Conservation (phyloP, 2,113 vertebrate genomes). For the Regulus satrapa region DNA sequence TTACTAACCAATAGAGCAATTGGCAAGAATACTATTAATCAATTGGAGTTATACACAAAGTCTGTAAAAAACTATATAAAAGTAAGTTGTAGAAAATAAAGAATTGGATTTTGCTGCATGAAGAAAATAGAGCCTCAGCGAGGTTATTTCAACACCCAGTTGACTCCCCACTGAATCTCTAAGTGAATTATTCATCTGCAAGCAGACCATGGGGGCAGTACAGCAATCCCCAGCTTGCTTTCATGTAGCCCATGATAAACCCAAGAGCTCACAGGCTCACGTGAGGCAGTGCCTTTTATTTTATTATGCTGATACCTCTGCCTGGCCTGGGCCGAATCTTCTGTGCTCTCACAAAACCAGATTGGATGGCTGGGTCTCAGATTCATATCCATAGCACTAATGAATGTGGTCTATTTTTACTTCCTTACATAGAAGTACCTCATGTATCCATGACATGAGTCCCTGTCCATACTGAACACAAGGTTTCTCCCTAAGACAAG, state of each 20-base stretch:
- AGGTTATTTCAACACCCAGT: too few species aligned
- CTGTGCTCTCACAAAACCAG: neutral
- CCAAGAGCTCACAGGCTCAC: neutral
- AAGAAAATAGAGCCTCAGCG: too few species aligned
- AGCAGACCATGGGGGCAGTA: neutral
- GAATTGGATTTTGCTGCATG: too few species aligned
- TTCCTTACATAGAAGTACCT: neutral
- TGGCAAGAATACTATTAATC: too few species aligned
- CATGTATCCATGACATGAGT: neutral
- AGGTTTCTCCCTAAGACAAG: neutral
- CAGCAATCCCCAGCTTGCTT: neutral
- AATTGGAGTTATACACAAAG: too few species aligned
- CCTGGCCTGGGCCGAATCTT: neutral
- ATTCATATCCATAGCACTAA: neutral
- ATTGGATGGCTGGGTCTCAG: neutral
- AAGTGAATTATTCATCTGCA: neutral
- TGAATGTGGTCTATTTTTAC: neutral
- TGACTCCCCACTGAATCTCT: too few species aligned
- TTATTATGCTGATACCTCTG: neutral
- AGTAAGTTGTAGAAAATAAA: too few species aligned
- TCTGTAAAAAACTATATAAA: too few species aligned
- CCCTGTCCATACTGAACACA: fast-evolving
- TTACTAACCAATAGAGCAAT: too few species aligned
- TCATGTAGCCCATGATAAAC: neutral
- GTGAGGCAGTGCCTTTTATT: neutral